Conservation (phyloP, 2,888 invertebrate genomes). For the Gastracanthus pulcherrimus region DNA sequence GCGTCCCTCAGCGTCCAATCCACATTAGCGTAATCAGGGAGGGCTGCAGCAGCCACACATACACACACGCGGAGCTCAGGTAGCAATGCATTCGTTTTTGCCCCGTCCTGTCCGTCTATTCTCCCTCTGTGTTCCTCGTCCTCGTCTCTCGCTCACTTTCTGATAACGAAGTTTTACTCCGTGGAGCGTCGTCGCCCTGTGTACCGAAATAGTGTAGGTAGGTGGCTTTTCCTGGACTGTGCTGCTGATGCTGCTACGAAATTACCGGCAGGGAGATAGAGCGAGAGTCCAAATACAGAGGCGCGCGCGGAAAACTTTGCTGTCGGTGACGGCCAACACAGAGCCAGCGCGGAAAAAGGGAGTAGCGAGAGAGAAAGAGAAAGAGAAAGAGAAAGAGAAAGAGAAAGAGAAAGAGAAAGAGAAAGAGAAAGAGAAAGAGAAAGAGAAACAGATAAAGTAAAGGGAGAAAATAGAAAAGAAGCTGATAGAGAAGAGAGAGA, state of each 20-base stretch:
- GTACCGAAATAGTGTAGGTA: neutral
- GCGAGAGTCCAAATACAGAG: conserved; percentile 50
- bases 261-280: conserved; percentile 23
- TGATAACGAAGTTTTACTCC: conserved; percentile 38
- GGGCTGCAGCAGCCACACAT: no score
- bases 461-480: neutral
- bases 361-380: no score
- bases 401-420: neutral
- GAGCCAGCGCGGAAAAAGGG: conserved; percentile 26
- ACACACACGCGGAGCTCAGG: neutral
- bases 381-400: neutral
- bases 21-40: conserved; percentile 30
- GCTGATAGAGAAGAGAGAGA: neutral
- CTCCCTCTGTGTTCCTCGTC: neutral
- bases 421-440: no score
- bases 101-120: neutral
- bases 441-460: no score
- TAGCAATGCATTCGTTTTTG: neutral
- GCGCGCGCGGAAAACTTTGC: conserved; percentile 3
- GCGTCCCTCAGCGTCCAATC: no score
- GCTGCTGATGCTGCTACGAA: conserved; percentile 24
- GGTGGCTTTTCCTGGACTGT: conserved; percentile 12
- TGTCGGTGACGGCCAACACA: conserved; percentile 19
- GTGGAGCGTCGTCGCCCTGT: neutral
- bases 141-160: neutral